A percentile compares a stretch with the other conserved stretches of the same genome.
phyloP scores from a whole-genome alignment of 2,888 invertebrate genomes.

The Troilus luridus region DNA sequence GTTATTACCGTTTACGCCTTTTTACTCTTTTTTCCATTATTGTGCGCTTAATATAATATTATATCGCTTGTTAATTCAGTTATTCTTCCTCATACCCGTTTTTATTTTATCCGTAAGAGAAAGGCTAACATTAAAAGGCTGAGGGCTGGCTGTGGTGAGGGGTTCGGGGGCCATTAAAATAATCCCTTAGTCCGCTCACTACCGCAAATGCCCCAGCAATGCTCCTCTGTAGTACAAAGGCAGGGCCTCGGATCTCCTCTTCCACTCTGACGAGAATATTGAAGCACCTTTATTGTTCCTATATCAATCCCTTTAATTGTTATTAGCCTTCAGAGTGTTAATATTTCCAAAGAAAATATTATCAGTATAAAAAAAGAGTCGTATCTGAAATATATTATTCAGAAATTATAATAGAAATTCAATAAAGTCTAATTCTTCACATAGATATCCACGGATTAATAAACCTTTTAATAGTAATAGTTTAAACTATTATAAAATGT shows the following conservation, averaged over 20 bases:
- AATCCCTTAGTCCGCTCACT: background rate
- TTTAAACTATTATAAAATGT: no score
- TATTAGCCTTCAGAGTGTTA: background rate
- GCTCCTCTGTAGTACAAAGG: conserved; percentile 16
- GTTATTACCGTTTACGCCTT: no score
- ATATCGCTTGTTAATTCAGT: background rate
- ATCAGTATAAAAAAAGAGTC: no score
- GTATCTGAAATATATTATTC: no score
- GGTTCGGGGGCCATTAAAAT: background rate
- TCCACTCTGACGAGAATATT: background rate
- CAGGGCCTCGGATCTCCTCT: background rate
- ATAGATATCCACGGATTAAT: no score
- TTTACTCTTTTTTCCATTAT: background rate
- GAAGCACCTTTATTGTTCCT: background rate
- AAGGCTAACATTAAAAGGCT: background rate
- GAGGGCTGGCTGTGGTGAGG: background rate
- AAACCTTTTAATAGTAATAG: no score
- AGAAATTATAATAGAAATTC: no score
- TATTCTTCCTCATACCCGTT: background rate
- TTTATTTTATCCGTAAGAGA: background rate
- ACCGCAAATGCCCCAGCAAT: conserved; percentile 1
- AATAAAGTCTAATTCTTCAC: no score
- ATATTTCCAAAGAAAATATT: background rate
- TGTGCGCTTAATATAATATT: background rate
- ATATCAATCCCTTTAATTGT: background rate